These are phyloP conservation scores for Apodemia mormo DNA, from an alignment of 2,888 invertebrate species.

Conservation along the genomic window DNA sequence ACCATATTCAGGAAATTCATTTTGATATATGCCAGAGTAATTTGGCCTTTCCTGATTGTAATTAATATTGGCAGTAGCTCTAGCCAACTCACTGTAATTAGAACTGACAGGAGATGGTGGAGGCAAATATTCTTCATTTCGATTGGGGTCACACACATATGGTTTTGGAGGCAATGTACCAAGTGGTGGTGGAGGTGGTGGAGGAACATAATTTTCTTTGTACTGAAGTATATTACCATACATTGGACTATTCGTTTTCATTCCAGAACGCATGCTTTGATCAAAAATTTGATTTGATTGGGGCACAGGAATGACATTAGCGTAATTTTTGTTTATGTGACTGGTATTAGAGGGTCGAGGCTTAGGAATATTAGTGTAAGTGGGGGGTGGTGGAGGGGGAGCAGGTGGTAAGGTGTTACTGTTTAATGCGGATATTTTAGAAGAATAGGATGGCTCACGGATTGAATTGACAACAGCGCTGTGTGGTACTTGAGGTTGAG, in stretches of 20 bases:
- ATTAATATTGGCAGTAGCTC: conserved; percentile 86
- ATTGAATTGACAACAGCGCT: conserved; percentile 87
- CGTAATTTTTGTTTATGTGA: conserved; percentile 57
- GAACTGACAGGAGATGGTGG: conserved; percentile 95
- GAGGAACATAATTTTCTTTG: conserved; percentile 75
- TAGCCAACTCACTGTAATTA: conserved; percentile 92
- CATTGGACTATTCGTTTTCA: conserved; percentile 63
- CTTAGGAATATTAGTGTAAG: conserved; percentile 50
- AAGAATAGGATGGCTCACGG: conserved; percentile 88
- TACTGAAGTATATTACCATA: conserved; percentile 82
- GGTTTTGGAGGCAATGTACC: conserved; percentile 13
- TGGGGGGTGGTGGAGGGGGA: conserved; percentile 51
- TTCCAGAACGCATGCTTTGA: conserved; percentile 45
- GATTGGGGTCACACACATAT: conserved; percentile 60
- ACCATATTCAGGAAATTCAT: conserved; percentile 68
- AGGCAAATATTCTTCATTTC: conserved; percentile 86
- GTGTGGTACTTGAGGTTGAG: conserved; percentile 86
- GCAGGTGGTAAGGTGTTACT: conserved; percentile 45
- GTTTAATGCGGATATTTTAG: conserved; percentile 71
- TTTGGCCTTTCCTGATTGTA: conserved; percentile 78
- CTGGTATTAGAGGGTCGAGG: conserved; percentile 42
- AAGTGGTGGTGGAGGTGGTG: conserved; percentile 68
- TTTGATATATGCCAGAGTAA: conserved; percentile 88
- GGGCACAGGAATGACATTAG: conserved; percentile 56
- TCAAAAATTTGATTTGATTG: conserved; percentile 46